phyloP scores from a whole-genome alignment of 2,797 vertebrate genomes.

The Tachyglossus aculeatus region DNA sequence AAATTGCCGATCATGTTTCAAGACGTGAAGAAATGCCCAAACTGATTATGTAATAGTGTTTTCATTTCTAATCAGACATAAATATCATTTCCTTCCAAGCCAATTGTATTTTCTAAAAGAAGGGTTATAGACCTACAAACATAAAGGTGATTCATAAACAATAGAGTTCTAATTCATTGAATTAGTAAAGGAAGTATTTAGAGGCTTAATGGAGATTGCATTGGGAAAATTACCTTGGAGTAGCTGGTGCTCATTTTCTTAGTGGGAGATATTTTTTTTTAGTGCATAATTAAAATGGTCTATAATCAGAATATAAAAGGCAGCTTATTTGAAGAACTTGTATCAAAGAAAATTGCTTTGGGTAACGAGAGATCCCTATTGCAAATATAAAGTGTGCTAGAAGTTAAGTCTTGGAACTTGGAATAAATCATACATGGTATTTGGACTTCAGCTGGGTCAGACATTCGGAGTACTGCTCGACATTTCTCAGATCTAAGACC shows the following conservation, averaged over 20 bases:
- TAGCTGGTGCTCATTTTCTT: constrained; percentile 78
- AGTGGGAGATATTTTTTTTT: constrained; percentile 74
- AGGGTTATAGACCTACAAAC: constrained; percentile 78
- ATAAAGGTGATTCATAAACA: constrained; percentile 85
- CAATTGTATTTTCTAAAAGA: constrained; percentile 75
- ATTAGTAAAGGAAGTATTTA: constrained; percentile 96
- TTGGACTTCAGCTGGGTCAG: constrained; percentile 39
- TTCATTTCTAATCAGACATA: constrained; percentile 82
- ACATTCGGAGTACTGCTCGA: constrained; percentile 44
- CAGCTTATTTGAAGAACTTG: constrained; percentile 70
- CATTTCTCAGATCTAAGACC: constrained; percentile 48
- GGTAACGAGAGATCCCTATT: constrained; percentile 20
- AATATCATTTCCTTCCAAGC: constrained; percentile 80
- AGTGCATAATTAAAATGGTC: constrained; percentile 79
- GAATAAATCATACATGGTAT: constrained; percentile 43
- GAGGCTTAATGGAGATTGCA: constrained; percentile 93
- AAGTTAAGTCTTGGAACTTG: constrained; percentile 36
- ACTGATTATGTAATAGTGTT: constrained; percentile 84
- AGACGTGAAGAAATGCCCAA: constrained; percentile 85
- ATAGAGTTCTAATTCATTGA: constrained; percentile 91
- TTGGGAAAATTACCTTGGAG: constrained; percentile 88
- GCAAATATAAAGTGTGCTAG: constrained; percentile 42
- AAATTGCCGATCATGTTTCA: constrained; percentile 93
- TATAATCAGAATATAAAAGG: constrained; percentile 75
- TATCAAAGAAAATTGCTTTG: constrained; percentile 28